Evolutionary conservation across 2,888 invertebrate genomes (phyloP), one percentile per base, ranked within the genome.

Genomic region (Andrena bicolor): DNA sequence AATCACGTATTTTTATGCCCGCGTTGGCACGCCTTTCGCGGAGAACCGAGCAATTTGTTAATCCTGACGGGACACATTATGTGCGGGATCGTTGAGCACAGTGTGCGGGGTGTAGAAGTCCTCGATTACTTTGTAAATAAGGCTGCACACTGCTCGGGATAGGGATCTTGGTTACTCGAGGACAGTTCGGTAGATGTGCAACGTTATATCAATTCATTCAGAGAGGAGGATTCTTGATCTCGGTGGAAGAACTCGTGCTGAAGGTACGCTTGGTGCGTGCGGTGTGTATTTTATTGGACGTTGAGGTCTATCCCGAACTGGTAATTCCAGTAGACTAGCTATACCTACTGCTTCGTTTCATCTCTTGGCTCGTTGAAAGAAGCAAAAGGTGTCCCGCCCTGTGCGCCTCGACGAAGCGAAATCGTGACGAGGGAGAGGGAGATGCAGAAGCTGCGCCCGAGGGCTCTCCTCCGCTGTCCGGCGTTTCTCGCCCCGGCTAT

Each of bases 401-500:
- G 23, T 56, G 26, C 23, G 26, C 10, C 56, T 4, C 20, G 56
- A 56, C 26, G 23, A 26, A 56, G 3, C 23, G 23, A 56, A 56
- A 26, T 56, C 8, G 56, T 26, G 23, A 58, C 32, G 48, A 30
- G 16, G 63, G 48, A 41, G 7, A 20, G 28, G 49, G 41, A 51
- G 56, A 28, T 26, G 56, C 51, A 51, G 32, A 56, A 23, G 75
- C 10, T 53, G 64, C 41, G 10, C 28, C 60, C 74, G 48, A 53
- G 66, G 63, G 32, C 26, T 49, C 58, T 64, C 53, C 26, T 32
- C 20, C 16, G 69, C 71, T 72, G 73, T 64, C 48, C 28, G n/a
- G 35, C 60, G 75, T 35, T 65, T 85, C 79, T 87, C 85, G 83
- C 82, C 75, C 64, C 23, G 64, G 72, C 76, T 80, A 86, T 89